Conservation (phyloP, 2,113 vertebrate species). For the Agapornis roseicollis region DNA sequence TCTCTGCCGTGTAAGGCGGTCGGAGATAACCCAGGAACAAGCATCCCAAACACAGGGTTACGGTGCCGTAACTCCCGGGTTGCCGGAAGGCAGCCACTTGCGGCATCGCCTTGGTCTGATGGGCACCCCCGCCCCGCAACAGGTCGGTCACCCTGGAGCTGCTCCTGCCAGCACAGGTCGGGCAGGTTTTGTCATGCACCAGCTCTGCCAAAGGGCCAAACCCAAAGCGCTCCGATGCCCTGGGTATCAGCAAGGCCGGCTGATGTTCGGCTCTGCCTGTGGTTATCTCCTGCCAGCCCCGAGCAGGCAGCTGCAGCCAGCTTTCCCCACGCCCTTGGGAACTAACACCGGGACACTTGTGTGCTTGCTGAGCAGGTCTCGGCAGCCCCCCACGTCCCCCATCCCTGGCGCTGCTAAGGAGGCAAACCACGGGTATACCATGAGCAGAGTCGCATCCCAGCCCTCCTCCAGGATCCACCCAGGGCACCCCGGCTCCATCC, state of each 20-base stretch:
- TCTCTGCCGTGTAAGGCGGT: background rate
- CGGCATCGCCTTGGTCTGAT: background rate
- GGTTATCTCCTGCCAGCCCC: background rate
- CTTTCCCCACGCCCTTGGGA: background rate
- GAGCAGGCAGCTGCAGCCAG: background rate
- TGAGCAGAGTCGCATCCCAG: background rate
- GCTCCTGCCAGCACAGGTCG: conserved; percentile 14
- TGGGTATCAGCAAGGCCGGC: background rate
- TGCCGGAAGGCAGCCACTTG: background rate
- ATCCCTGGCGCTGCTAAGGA: accelerated
- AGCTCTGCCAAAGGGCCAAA: background rate
- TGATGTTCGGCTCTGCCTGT: background rate
- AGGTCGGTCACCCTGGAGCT: background rate
- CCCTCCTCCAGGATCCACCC: background rate
- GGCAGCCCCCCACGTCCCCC: background rate
- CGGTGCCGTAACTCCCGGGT: background rate
- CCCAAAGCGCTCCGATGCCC: background rate
- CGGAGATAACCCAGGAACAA: background rate
- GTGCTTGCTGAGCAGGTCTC: accelerated
- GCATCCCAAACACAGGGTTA: background rate
- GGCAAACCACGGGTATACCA: accelerated
- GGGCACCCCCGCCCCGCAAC: background rate
- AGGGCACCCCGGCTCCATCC: background rate
- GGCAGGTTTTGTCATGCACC: background rate
- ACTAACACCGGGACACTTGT: accelerated